phyloP scores from a whole-genome alignment of 2,888 invertebrate species.

The Amiota minor region DNA sequence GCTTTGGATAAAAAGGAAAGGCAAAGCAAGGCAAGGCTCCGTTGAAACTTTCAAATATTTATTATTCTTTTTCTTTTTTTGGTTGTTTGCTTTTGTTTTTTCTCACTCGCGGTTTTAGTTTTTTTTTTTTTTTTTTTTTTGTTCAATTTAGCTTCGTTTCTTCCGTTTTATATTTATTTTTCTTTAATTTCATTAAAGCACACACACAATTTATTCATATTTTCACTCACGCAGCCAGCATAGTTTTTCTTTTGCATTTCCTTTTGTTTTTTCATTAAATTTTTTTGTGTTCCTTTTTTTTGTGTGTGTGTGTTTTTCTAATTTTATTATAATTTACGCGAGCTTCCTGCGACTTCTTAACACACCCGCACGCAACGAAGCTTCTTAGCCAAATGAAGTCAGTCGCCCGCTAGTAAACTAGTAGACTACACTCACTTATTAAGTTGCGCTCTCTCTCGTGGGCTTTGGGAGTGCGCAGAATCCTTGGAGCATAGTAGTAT shows the following conservation, averaged over 20 bases:
- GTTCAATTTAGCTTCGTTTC: conserved; percentile 34
- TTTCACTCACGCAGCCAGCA: neutral
- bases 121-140: no score
- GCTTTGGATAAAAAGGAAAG: no score
- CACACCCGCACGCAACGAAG: conserved; percentile 70
- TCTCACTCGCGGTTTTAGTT: conserved; percentile 30
- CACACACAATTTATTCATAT: neutral
- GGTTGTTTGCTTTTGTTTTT: conserved; percentile 29
- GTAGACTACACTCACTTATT: conserved; percentile 23
- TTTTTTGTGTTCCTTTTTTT: conserved; percentile 1
- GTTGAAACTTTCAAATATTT: neutral
- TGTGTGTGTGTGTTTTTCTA: conserved; percentile 11
- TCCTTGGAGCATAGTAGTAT: neutral
- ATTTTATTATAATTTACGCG: conserved; percentile 54
- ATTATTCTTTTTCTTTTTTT: conserved; percentile 1
- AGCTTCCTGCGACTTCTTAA: conserved; percentile 58
- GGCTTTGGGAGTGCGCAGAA: conserved; percentile 36
- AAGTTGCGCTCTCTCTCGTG: conserved; percentile 38
- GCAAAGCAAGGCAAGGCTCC: neutral
- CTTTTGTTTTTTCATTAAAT: neutral
- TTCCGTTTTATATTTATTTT: conserved; percentile 21
- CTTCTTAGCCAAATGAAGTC: conserved; percentile 71
- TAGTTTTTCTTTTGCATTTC: neutral
- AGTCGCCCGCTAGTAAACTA: conserved; percentile 44
- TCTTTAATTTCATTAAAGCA: conserved; percentile 23